Conservation (phyloP, 2,797 vertebrate species). For the Enteromius viviparus region DNA sequence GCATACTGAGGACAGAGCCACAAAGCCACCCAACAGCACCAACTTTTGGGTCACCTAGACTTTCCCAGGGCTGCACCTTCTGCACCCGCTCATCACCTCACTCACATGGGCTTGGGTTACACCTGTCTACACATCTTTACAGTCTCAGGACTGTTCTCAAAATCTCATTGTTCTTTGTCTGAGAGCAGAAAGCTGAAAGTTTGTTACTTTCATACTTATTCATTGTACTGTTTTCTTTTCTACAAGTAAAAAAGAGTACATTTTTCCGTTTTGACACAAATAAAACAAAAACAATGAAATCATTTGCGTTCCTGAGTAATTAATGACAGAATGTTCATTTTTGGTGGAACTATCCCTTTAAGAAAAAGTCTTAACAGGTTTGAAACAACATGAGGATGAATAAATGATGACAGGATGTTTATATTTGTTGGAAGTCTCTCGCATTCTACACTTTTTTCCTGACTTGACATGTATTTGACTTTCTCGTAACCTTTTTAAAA, state of each 20-base stretch:
- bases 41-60: constrained; percentile 68
- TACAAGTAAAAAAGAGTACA: neutral
- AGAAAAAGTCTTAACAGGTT: neutral
- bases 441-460: neutral
- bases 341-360: neutral
- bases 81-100: constrained; percentile 71
- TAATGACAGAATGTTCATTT: neutral
- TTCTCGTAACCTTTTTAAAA: neutral
- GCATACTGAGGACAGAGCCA: constrained; percentile 54
- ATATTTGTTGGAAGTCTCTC: neutral
- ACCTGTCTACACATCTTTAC: constrained; percentile 68
- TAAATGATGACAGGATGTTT: neutral
- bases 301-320: neutral
- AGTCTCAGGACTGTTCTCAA: constrained; percentile 41
- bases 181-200: constrained; percentile 16
- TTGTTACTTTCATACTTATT: neutral
- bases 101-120: constrained; percentile 73
- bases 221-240: neutral
- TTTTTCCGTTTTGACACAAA: neutral
- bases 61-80: constrained; percentile 74
- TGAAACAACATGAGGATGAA: neutral
- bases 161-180: constrained; percentile 47
- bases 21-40: constrained; percentile 51
- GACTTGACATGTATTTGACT: neutral
- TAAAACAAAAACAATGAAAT: neutral